phyloP scores from a whole-genome alignment of 2,888 invertebrate species.

The Chalcis sispes region DNA sequence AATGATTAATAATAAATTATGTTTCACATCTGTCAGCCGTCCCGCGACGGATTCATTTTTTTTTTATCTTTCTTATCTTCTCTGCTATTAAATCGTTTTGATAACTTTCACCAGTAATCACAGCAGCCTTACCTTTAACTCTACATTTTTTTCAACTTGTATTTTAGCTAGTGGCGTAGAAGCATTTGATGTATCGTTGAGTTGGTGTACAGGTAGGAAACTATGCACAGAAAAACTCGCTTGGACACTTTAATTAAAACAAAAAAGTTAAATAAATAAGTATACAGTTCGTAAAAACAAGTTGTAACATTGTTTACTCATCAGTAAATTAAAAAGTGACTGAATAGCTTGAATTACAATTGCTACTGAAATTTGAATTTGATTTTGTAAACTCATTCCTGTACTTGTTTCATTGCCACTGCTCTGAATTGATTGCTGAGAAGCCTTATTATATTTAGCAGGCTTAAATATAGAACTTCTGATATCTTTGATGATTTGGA shows the following conservation, averaged over 20 bases:
- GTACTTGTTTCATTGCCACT: conserved; percentile 1
- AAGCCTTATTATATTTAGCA: not conserved
- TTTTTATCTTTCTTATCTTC: not conserved
- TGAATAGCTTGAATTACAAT: not conserved
- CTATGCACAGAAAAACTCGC: no score
- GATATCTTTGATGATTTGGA: conserved; percentile 5
- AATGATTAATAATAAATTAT: no score
- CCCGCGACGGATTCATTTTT: not conserved
- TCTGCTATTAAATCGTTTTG: not conserved
- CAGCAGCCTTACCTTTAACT: conserved; percentile 5
- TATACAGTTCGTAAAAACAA: not conserved
- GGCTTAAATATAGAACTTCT: conserved; percentile 1
- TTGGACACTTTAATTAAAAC: not conserved
- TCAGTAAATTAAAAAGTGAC: not conserved
- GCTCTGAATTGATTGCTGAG: conserved; percentile 4
- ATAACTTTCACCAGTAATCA: not conserved
- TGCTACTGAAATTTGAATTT: conserved; percentile 1
- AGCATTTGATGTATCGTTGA: not conserved
- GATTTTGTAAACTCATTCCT: conserved; percentile 1
- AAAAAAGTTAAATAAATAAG: not conserved
- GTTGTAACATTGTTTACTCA: conserved; percentile 2
- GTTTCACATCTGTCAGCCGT: not conserved
- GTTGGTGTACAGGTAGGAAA: no score
- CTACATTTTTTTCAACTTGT: conserved; percentile 2
- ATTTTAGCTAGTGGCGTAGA: conserved; percentile 1